phyloP scores from a whole-genome alignment of 2,113 vertebrate genomes.

The Hoplias malabaricus region DNA sequence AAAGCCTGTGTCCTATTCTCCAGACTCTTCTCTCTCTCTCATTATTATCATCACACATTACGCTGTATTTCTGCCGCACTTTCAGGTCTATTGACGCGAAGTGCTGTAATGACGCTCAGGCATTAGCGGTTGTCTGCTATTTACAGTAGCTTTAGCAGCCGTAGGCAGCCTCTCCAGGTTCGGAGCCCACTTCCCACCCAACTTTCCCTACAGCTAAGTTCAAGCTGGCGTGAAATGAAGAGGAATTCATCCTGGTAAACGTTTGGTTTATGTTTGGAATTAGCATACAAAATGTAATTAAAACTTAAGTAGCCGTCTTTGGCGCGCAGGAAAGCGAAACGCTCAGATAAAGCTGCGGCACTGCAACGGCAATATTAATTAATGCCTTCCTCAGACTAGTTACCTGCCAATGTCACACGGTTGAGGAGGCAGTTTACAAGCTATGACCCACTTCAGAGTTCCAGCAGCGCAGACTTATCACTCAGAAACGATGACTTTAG shows the following conservation, averaged over 20 bases:
- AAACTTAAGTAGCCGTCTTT: constrained; percentile 61
- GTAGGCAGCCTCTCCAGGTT: not conserved
- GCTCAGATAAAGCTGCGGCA: constrained; percentile 61
- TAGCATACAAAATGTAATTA: constrained; percentile 74
- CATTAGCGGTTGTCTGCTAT: not conserved
- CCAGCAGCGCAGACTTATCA: not conserved
- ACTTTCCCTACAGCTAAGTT: constrained; percentile 60
- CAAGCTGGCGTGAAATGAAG: constrained; percentile 72
- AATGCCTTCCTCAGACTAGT: constrained; percentile 54
- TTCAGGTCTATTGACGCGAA: not conserved
- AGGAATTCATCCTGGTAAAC: constrained; percentile 68
- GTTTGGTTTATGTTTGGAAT: constrained; percentile 71
- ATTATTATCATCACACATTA: not conserved
- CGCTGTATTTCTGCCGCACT: not conserved
- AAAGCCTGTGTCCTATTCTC: not conserved
- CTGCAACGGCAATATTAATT: constrained; percentile 68
- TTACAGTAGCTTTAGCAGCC: not conserved
- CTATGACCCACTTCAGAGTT: not conserved
- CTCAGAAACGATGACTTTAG: not conserved
- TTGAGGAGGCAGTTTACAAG: not conserved
- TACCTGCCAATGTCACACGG: constrained; percentile 21
- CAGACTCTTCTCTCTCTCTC: not conserved
- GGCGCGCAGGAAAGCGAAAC: constrained; percentile 56
- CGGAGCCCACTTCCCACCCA: constrained; percentile 55
- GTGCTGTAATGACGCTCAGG: not conserved